Evolutionary conservation across 35 echinoderm and acorn worm species (phyloP).

Genomic region (Apostichopus japonicus): DNA sequence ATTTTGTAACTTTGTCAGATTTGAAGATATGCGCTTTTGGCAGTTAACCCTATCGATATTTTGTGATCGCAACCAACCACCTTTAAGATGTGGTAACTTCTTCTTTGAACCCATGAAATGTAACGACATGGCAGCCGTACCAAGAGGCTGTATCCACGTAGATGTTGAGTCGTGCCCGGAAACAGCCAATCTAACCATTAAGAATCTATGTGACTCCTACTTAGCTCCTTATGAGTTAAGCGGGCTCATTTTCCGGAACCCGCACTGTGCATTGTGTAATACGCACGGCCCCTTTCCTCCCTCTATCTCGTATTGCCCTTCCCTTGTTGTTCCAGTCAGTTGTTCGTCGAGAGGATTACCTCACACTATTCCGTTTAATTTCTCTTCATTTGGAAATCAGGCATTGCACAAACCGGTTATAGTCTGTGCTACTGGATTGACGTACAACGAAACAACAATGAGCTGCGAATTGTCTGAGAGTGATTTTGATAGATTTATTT

Average conservation of each 20-base stretch:
- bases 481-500: no score
- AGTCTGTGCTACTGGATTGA: background rate
- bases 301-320: no score
- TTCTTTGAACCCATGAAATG: no score
- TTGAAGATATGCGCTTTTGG: slow-evolving; percentile 35
- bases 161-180: background rate
- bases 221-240: background rate
- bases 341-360: background rate
- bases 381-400: background rate
- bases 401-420: background rate
- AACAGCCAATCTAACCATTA: background rate
- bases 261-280: slow-evolving; percentile 39
- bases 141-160: background rate
- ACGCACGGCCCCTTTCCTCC: background rate
- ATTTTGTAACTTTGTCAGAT: background rate
- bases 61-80: no score
- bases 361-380: slow-evolving; percentile 22
- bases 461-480: slow-evolving; percentile 8
- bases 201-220: background rate
- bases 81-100: no score
- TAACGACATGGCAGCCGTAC: no score
- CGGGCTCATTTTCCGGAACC: slow-evolving; percentile 5
- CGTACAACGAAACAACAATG: background rate
- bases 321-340: no score
- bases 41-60: background rate